These are phyloP conservation scores for Cyclophora punctaria DNA, from an alignment of 2,888 invertebrate species.

Conservation along the genomic window DNA sequence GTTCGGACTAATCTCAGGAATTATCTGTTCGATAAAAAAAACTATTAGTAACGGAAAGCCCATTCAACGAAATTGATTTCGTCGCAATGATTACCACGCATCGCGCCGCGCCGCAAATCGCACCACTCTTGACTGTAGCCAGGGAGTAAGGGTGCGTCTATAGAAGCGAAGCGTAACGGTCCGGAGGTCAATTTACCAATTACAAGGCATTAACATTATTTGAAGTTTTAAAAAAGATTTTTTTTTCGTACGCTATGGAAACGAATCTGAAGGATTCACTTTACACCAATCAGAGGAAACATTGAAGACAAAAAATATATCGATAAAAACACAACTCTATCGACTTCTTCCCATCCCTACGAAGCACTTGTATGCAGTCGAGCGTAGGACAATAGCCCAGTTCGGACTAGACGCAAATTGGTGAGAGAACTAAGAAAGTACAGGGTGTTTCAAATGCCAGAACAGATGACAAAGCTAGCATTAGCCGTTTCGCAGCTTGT, in stretches of 20 bases:
- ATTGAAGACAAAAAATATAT: background rate
- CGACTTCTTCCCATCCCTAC: constrained; percentile 6
- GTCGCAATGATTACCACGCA: no score
- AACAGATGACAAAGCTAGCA: constrained; percentile 2
- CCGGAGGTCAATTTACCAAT: no score
- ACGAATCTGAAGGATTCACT: background rate
- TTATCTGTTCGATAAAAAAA: background rate
- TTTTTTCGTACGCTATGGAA: no score
- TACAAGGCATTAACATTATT: background rate
- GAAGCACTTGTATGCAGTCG: constrained; percentile 28
- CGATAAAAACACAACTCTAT: background rate
- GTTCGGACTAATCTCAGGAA: no score
- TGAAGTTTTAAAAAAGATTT: background rate
- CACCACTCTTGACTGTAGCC: no score
- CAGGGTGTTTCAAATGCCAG: constrained; percentile 6
- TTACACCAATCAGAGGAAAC: background rate
- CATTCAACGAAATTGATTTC: no score
- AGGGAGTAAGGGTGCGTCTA: no score
- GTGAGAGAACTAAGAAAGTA: constrained; percentile 24
- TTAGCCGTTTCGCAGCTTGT: background rate
- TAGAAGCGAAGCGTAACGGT: no score
- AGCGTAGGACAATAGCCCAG: constrained; percentile 36
- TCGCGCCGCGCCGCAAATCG: no score
- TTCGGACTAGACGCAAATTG: constrained; percentile 40
- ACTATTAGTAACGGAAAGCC: no score